Base-by-base conservation (phyloP, 2,888 invertebrate genomes). In the Dastarcus helophoroides region DNA sequence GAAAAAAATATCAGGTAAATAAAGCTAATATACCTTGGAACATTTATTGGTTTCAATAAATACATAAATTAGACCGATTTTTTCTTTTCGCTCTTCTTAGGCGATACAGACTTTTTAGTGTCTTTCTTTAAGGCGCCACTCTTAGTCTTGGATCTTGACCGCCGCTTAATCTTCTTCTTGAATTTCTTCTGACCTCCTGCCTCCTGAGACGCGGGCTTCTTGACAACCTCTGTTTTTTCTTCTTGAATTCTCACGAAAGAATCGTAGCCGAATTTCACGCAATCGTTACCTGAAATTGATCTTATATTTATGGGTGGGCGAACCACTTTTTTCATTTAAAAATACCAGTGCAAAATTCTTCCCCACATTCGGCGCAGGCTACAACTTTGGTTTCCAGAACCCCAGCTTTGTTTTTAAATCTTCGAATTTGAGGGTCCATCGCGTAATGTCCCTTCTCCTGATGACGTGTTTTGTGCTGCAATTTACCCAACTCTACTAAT, bases 371-470 rank as follows among this genome's bases (percentile, higher is more conserved):
- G 1, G 65, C 57, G 55, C 89, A 89, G 30, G 78, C 73, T 31
- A 79, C 66, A 16, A 79, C 71, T 43, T 80, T 70, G 12, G 78
- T 80, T 57, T 86, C 85, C 14, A 84, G 71, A 34, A 85, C 78
- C 8, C 86, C 85, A 0, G 83, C 76, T 39, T 82, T 79, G 52
- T 82, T 86, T 60, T 88, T 88, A n/a, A 71, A 74, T 51, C 79
- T 80, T 48, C 76, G 71, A 15, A 79, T 63, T 58, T 77, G 75
- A 16, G 73, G 73, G 53, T 77, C 79, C 36, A 73, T 63, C 5
- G 70, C 67, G 24, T 69, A 68, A 38, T 73, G 76, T 32, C 79
- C 68, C 50, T 78, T 77, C 45, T 86, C 85, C 34, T 69, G 67
- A 7, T 74, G 71, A 44, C 75, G 68, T 1, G 84, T 82, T 58